These are phyloP conservation scores for Lepidochrysops patricia DNA, from an alignment of 2,888 invertebrate species.

Conservation along the genomic window DNA sequence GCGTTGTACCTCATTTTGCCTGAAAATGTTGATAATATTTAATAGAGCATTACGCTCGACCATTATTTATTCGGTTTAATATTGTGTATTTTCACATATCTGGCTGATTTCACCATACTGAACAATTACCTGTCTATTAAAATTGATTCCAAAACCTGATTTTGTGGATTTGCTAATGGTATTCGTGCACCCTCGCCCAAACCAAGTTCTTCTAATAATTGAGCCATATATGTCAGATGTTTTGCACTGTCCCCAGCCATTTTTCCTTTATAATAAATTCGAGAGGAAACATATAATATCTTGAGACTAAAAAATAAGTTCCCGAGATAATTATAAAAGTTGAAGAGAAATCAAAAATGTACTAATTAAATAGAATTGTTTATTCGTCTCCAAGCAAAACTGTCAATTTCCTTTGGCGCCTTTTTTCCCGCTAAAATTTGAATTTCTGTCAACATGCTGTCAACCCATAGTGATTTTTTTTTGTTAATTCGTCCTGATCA, in stretches of 20 bases:
- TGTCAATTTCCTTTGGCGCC: not conserved
- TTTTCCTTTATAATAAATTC: slow-evolving; percentile 24
- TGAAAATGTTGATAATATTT: slow-evolving; percentile 31
- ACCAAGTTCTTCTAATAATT: slow-evolving; percentile 80
- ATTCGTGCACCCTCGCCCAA: slow-evolving; percentile 86
- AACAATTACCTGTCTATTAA: slow-evolving; percentile 47
- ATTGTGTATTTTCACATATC: no score
- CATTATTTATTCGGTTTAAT: not conserved
- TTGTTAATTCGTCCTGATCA: no score
- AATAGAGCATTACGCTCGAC: not conserved
- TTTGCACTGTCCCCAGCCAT: slow-evolving; percentile 39
- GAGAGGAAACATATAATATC: slow-evolving; percentile 11
- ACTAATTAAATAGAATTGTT: no score
- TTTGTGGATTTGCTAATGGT: slow-evolving; percentile 86
- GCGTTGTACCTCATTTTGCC: slow-evolving; percentile 60
- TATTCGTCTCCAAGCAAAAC: slow-evolving; percentile 14
- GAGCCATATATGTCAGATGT: slow-evolving; percentile 68
- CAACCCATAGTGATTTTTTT: not conserved
- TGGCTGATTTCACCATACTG: no score
- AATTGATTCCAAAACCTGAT: slow-evolving; percentile 59
- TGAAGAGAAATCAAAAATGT: no score
- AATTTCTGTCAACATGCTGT: not conserved
- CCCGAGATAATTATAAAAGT: no score
- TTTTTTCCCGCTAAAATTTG: not conserved
- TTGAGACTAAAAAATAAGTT: not conserved